A percentile compares a stretch with the other conserved stretches of the same genome.
phyloP scores from a whole-genome alignment of 2,113 vertebrate species.

The Morone chrysops region DNA sequence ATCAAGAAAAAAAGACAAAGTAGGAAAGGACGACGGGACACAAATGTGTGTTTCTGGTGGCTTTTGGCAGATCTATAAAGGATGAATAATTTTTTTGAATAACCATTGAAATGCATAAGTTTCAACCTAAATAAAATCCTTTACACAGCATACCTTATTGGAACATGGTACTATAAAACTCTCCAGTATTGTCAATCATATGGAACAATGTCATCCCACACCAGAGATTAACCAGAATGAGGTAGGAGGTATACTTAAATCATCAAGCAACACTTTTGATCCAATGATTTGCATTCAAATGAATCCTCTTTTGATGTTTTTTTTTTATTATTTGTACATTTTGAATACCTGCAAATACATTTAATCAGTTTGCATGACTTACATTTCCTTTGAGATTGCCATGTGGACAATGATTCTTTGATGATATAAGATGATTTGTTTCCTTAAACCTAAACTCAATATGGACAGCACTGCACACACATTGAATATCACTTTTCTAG shows the following conservation, averaged over 20 bases:
- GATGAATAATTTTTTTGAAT: background rate
- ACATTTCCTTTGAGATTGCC: background rate
- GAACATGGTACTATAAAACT: background rate
- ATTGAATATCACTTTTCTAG: background rate
- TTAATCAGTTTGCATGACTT: background rate
- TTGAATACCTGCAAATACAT: background rate
- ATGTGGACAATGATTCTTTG: background rate
- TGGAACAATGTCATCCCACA: background rate
- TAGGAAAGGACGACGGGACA: background rate
- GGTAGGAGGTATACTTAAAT: background rate
- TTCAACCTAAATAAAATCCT: background rate
- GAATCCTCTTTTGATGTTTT: background rate
- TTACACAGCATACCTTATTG: background rate
- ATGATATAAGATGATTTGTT: background rate
- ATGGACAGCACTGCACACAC: background rate
- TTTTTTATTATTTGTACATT: background rate
- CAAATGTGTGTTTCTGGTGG: background rate
- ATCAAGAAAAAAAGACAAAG: background rate
- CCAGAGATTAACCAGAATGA: background rate
- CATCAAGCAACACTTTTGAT: background rate
- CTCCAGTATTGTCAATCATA: background rate
- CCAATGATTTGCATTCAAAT: background rate
- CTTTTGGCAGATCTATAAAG: background rate
- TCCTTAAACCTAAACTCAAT: background rate
- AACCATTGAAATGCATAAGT: background rate